These are phyloP conservation scores for Parazoanthus darwini DNA, from an alignment of 92 coral and sea anemone species.

Conservation along the genomic window DNA sequence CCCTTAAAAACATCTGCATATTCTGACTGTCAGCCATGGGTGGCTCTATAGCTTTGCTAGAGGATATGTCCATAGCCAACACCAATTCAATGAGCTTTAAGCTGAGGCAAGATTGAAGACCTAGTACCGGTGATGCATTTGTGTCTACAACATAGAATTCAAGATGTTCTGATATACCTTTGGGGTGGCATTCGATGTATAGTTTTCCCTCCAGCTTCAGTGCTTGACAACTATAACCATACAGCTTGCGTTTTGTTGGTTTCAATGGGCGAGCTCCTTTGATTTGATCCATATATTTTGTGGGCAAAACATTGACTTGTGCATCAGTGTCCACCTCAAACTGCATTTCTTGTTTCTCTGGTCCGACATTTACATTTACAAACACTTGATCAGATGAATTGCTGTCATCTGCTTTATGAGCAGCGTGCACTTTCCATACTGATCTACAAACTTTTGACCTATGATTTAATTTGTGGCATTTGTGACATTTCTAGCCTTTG, in stretches of 20 bases:
- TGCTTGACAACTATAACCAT: not conserved
- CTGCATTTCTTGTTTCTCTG: not conserved
- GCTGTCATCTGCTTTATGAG: not conserved
- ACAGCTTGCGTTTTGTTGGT: not conserved
- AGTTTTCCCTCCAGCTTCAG: not conserved
- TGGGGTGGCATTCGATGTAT: not conserved
- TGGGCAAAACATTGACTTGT: conserved; percentile 23
- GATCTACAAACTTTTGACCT: not conserved
- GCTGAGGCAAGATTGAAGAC: conserved; percentile 33
- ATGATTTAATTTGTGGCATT: not conserved
- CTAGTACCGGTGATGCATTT: conserved; percentile 6
- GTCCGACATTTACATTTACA: conserved; percentile 6
- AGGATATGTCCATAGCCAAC: not conserved
- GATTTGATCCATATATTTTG: not conserved
- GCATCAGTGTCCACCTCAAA: conserved; percentile 10
- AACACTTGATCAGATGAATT: conserved; percentile 20
- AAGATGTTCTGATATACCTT: conserved; percentile 16
- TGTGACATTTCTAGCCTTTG: conserved; percentile 14
- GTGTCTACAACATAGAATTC: conserved; percentile 37
- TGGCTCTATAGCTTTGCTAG: not conserved
- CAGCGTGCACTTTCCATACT: not conserved
- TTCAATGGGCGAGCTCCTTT: not conserved
- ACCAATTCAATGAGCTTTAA: not conserved
- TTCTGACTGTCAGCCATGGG: not conserved
- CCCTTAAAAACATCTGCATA: too few species aligned